A percentile compares a stretch with the other conserved stretches of the same genome.
Evolutionary conservation across 2,797 vertebrate species (phyloP).

Genomic region (Ispidina picta): DNA sequence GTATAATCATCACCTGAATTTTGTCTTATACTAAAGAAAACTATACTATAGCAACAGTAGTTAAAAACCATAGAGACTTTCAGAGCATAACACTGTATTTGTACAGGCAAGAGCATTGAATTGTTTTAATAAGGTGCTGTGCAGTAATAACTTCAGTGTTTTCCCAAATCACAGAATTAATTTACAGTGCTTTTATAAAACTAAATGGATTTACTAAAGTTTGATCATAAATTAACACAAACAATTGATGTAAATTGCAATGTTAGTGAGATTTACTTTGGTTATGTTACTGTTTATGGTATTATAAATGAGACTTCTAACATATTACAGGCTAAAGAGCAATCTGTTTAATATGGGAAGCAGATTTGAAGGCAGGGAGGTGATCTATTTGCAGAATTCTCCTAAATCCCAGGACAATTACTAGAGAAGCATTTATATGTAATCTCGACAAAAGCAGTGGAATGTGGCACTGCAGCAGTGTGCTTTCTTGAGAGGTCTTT

Average conservation of each 20-base stretch:
- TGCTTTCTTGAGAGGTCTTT: slow-evolving; percentile 26
- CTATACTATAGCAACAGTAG: not conserved
- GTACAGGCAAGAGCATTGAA: not conserved
- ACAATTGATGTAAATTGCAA: slow-evolving; percentile 27
- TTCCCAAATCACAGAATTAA: slow-evolving; percentile 63
- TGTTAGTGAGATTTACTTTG: slow-evolving; percentile 40
- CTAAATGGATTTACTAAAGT: slow-evolving; percentile 48
- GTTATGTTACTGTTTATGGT: not conserved
- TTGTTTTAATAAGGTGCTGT: slow-evolving; percentile 57
- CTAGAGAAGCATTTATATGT: not conserved
- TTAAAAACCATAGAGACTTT: slow-evolving; percentile 1
- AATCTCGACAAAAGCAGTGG: slow-evolving; percentile 11
- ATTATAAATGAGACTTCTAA: slow-evolving; percentile 8
- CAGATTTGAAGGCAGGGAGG: not conserved
- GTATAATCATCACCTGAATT: not conserved
- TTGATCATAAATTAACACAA: slow-evolving; percentile 59
- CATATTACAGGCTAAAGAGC: not conserved
- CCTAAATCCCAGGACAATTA: slow-evolving; percentile 48
- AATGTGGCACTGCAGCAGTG: not conserved
- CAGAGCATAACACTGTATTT: not conserved
- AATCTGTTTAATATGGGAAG: slow-evolving; percentile 29
- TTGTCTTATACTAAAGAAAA: slow-evolving; percentile 13
- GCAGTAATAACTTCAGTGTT: slow-evolving; percentile 38
- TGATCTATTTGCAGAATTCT: slow-evolving; percentile 35
- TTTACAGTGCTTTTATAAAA: slow-evolving; percentile 49